Conservation (phyloP, 2,888 invertebrate genomes). For the Oasisia sp. region DNA sequence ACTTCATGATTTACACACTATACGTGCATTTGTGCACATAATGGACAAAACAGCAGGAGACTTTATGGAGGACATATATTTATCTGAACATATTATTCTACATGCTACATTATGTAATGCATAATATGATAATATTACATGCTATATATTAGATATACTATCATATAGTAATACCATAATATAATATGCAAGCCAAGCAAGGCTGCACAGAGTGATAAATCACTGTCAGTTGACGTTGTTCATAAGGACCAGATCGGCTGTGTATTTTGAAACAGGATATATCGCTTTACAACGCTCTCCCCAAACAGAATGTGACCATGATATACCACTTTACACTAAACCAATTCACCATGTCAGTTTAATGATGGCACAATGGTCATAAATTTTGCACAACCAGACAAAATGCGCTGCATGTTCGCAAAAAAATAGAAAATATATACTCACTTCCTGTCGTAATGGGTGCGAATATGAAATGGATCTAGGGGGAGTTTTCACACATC, state of each 20-base stretch:
- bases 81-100: too few species aligned
- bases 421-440: not conserved
- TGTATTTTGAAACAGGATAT: slow-evolving; percentile 12
- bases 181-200: not conserved
- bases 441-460: not conserved
- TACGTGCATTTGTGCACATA: not conserved
- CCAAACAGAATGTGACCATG: not conserved
- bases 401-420: not conserved
- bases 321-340: slow-evolving; percentile 17
- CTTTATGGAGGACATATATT: not conserved
- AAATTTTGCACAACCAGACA: slow-evolving; percentile 13
- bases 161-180: not conserved
- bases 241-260: not conserved
- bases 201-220: not conserved
- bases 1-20: too few species aligned
- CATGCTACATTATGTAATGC: not conserved
- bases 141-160: not conserved
- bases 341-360: not conserved
- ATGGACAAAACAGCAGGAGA: not conserved
- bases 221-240: not conserved
- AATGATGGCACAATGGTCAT: not conserved
- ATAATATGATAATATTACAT: not conserved
- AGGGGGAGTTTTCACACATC: not conserved
- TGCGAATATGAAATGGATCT: not conserved
- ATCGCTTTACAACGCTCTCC: not conserved